Evolutionary conservation across 64 coral and sea anemone species (phyloP).

Genomic region (Actinia tenebrosa): DNA sequence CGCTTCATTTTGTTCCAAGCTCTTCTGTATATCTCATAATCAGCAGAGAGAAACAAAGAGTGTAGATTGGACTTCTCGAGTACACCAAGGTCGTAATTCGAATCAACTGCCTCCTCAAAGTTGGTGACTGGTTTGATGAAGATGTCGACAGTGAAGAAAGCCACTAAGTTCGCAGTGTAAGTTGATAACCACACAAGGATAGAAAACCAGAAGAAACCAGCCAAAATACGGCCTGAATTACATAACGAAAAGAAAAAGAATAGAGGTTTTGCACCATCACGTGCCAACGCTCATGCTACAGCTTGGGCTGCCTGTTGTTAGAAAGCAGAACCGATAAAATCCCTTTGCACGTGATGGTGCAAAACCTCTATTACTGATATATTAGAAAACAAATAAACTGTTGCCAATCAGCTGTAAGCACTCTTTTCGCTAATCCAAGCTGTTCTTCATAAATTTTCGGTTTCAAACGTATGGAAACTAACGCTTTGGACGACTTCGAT

Average conservation of each 20-base stretch:
- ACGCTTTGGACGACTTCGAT: too few relatives aligned
- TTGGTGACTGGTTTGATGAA: not conserved
- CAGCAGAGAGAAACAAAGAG: not conserved
- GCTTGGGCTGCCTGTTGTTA: too few relatives aligned
- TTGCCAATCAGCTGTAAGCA: too few relatives aligned
- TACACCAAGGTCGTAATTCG: not conserved
- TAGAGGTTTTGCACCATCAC: too few relatives aligned
- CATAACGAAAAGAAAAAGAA: not conserved
- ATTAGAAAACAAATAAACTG: too few relatives aligned
- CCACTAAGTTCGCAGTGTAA: conserved; percentile 36
- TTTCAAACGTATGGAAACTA: too few relatives aligned
- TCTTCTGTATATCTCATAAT: not conserved
- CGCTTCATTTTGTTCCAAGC: not conserved
- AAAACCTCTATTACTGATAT: too few relatives aligned
- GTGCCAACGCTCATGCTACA: too few relatives aligned
- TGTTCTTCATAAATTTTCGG: too few relatives aligned
- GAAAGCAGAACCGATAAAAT: too few relatives aligned
- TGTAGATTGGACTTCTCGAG: not conserved
- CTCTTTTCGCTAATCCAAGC: too few relatives aligned
- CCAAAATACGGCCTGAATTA: not conserved
- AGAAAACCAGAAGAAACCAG: conserved; percentile 20
- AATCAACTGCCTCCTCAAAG: not conserved
- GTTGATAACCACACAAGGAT: conserved; percentile 12
- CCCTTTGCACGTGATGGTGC: too few relatives aligned
- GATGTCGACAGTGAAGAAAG: conserved; percentile 39